Evolutionary conservation across 2,888 invertebrate genomes (phyloP), one percentile per base, ranked within the genome.

Genomic region (Sicus ferrugineus): DNA sequence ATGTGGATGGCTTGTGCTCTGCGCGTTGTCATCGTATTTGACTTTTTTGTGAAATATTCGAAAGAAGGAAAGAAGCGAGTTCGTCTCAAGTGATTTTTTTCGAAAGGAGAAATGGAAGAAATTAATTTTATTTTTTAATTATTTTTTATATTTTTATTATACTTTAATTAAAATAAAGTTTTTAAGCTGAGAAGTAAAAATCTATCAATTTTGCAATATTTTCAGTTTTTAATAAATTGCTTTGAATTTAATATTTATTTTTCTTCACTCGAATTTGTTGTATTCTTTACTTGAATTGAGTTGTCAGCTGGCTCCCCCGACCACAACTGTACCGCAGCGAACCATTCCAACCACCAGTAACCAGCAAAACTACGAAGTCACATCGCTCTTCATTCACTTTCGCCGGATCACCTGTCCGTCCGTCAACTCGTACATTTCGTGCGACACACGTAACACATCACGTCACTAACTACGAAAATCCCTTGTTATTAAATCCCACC

Each of bases 331-430:
- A n/a, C n/a, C n/a, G n/a, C n/a, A n/a, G n/a, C 30, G 23, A 21
- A 23, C 9, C 30, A 61, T 21, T 23, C 56, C 16, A 34, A 6
- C 21, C 16, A 7, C 23, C 38, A 16, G 5, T 1, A 42, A 61
- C 61, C 38, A 42, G 11, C 42, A 61, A 61, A 61, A 61, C 61
- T 42, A 23, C 61, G 42, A 61, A 61, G 42, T 54, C 54, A 31
- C 23, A 52, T 64, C 64, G 52, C 21, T 31, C 21, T 50, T 30
- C 28, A 64, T 64, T 31, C 42, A 64, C 16, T 64, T 30, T 21
- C 30, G 28, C 21, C 28, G 30, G 54, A 38, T 68, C 61, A 62
- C 42, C 56, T 62, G 62, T 68, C 54, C 21, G 19, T 34, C 48
- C 58, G 38, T 58, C 31, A 19, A 67, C 38, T 1, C 54, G 28